Percentiles rank a stretch among this genome's conserved stretches.
These are phyloP conservation scores for Euthynnus affinis DNA, from an alignment of 2,797 vertebrate genomes.

Conservation along the genomic window DNA sequence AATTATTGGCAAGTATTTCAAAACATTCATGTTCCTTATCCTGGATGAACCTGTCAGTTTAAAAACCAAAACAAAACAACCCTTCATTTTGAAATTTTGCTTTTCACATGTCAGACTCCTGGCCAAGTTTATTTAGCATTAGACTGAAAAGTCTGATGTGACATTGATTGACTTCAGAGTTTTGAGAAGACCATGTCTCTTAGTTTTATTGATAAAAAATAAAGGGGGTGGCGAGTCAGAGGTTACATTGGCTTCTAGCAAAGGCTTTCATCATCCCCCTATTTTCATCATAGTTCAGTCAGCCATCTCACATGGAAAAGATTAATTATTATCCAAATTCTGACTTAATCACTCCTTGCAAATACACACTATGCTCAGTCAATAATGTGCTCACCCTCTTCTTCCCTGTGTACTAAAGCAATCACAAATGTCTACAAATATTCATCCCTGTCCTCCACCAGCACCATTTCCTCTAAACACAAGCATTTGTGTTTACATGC, in stretches of 20 bases:
- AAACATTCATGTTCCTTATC: background rate
- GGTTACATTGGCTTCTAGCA: background rate
- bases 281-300: background rate
- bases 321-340: constrained; percentile 8
- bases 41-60: background rate
- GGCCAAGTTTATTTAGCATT: background rate
- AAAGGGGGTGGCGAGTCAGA: background rate
- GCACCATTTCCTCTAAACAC: background rate
- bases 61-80: background rate
- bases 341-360: constrained; percentile 1
- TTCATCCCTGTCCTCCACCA: background rate
- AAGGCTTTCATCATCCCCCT: background rate
- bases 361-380: background rate
- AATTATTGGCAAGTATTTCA: background rate
- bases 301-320: background rate
- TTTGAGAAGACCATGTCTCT: too few species aligned
- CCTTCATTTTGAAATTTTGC: constrained; percentile 13
- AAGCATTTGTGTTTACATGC: too few species aligned
- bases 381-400: background rate
- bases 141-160: background rate
- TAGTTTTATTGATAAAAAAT: background rate
- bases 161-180: background rate
- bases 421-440: background rate
- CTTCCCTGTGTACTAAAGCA: background rate
- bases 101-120: background rate